Evolutionary conservation across 1,140 invertebrate genomes (phyloP).

Genomic region (Drosophila sturtevanti): DNA sequence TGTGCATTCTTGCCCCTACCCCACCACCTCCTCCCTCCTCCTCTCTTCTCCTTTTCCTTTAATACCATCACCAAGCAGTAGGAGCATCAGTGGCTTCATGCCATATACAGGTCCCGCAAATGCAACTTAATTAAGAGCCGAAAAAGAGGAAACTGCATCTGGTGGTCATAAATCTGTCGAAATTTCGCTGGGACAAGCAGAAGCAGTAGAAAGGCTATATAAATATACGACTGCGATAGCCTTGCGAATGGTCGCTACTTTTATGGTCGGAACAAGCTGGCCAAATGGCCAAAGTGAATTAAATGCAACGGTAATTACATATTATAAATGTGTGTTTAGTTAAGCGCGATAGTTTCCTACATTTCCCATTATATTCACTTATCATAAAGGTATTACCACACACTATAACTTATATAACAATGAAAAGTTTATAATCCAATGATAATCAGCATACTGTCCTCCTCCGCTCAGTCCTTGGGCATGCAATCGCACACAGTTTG

Average conservation of each 20-base stretch:
- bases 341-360: conserved; percentile 28
- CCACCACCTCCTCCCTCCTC: no score
- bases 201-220: conserved; percentile 49
- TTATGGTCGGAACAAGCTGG: conserved; percentile 39
- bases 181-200: conserved; percentile 54
- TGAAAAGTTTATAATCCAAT: not conserved
- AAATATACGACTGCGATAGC: conserved; percentile 72
- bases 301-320: conserved; percentile 66
- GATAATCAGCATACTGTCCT: not conserved
- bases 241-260: conserved; percentile 49
- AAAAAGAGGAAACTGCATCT: conserved; percentile 56
- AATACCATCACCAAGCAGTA: not conserved
- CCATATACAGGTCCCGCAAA: conserved; percentile 55
- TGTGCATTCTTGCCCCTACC: conserved; percentile 17
- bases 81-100: conserved; percentile 4
- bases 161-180: conserved; percentile 73
- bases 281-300: conserved; percentile 54
- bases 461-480: not conserved
- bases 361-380: not conserved
- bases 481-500: conserved; percentile 43
- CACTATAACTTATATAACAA: conserved; percentile 4
- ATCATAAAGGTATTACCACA: conserved; percentile 16
- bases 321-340: conserved; percentile 63
- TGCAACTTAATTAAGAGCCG: conserved; percentile 67
- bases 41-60: no score